phyloP scores from a whole-genome alignment of 1,140 invertebrate genomes.

The Wiebesia pumilae region DNA sequence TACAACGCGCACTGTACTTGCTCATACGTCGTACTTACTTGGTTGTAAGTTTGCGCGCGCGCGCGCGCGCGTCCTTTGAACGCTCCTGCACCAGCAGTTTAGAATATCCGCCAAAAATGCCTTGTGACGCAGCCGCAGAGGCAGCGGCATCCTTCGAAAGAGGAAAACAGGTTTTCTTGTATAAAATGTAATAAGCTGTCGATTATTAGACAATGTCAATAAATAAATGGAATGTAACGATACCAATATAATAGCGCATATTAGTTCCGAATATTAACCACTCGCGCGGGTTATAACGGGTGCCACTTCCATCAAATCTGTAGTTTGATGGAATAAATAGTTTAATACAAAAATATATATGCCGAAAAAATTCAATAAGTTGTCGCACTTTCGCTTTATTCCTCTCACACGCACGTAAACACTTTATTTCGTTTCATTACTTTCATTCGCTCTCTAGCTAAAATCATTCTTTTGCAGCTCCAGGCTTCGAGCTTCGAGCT shows the following conservation, averaged over 20 bases:
- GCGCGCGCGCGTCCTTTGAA: too few relatives aligned
- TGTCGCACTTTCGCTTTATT: too few relatives aligned
- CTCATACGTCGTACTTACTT: neutral
- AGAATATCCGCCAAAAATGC: neutral
- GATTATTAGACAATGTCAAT: too few relatives aligned
- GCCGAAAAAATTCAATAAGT: too few relatives aligned
- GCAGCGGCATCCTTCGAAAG: neutral
- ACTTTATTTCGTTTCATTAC: too few relatives aligned
- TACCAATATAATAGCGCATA: neutral
- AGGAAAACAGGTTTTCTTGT: neutral
- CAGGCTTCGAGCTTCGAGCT: too few relatives aligned
- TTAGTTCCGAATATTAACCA: neutral
- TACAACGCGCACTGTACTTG: neutral
- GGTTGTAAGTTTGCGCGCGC: neutral
- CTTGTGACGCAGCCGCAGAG: neutral
- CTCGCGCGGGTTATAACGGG: neutral
- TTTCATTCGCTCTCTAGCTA: too few relatives aligned
- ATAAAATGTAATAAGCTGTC: too few relatives aligned
- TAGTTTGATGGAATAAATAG: neutral
- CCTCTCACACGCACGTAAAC: too few relatives aligned
- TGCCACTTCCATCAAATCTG: neutral
- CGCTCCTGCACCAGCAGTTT: neutral
- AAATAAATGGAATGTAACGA: neutral
- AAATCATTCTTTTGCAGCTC: too few relatives aligned
- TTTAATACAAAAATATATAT: too few relatives aligned